Conservation (phyloP, 2,888 invertebrate species). For the Metellina segmentata region DNA sequence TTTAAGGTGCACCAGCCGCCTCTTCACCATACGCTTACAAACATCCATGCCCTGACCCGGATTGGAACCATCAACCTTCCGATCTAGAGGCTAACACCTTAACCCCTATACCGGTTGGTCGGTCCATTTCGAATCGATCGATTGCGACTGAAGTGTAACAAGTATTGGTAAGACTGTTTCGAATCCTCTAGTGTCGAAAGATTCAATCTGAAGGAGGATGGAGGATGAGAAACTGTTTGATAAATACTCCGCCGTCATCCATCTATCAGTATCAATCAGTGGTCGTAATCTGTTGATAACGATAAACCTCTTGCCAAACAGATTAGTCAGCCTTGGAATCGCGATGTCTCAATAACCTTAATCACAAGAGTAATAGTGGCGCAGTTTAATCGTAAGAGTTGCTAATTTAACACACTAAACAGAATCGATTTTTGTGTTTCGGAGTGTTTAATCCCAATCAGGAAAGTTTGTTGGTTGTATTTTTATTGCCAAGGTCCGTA, state of each 20-base stretch:
- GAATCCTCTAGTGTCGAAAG: background rate
- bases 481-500: no score
- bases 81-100: no score
- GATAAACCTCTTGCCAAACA: conserved; percentile 4
- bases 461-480: no score
- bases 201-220: background rate
- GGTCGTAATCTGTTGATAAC: conserved; percentile 42
- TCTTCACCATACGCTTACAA: no score
- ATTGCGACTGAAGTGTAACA: background rate
- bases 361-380: conserved; percentile 29
- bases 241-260: background rate
- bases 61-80: no score
- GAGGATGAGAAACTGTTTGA: background rate
- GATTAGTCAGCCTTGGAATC: conserved; percentile 28
- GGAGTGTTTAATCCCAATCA: no score
- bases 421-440: no score
- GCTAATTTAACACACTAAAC: no score
- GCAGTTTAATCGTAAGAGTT: background rate
- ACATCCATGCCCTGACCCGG: no score
- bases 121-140: no score
- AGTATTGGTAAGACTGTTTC: background rate
- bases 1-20: no score
- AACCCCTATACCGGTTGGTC: no score
- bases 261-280: conserved; percentile 64
- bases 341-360: background rate